These are phyloP conservation scores for Tachyglossus aculeatus DNA, from an alignment of 2,797 vertebrate species.

Conservation along the genomic window DNA sequence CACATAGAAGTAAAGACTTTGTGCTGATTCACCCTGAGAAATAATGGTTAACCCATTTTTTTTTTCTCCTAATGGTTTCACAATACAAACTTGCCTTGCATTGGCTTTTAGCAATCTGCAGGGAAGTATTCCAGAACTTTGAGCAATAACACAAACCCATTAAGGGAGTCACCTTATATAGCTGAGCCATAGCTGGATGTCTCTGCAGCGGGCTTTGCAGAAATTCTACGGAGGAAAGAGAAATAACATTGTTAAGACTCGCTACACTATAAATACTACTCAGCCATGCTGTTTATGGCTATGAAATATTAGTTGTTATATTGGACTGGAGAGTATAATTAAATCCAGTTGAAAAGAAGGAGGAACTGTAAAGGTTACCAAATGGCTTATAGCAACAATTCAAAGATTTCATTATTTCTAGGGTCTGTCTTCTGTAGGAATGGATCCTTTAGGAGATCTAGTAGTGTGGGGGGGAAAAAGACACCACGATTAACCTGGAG, in stretches of 20 bases:
- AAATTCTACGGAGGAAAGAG: background rate
- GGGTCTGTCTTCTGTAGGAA: too few species aligned
- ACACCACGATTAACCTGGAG: too few species aligned
- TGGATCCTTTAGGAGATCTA: too few species aligned
- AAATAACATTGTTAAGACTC: background rate
- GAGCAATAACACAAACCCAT: too few species aligned
- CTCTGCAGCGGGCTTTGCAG: background rate
- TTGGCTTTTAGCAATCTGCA: background rate
- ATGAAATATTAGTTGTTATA: constrained; percentile 3
- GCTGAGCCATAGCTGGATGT: too few species aligned
- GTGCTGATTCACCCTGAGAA: too few species aligned
- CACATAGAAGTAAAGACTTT: too few species aligned
- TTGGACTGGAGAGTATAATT: background rate
- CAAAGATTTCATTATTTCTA: background rate
- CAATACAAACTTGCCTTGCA: background rate
- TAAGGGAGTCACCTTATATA: too few species aligned
- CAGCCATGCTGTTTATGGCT: background rate
- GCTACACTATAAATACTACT: background rate
- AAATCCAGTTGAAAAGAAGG: constrained; percentile 2
- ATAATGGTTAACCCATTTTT: background rate
- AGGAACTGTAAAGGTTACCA: background rate
- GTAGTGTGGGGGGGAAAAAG: too few species aligned
- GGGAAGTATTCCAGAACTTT: background rate
- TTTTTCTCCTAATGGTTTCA: background rate
- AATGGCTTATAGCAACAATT: background rate